Percentiles rank a stretch among this genome's conserved stretches.
Conservation (phyloP, 2,888 invertebrate species). For the Xestia sexstrigata region DNA sequence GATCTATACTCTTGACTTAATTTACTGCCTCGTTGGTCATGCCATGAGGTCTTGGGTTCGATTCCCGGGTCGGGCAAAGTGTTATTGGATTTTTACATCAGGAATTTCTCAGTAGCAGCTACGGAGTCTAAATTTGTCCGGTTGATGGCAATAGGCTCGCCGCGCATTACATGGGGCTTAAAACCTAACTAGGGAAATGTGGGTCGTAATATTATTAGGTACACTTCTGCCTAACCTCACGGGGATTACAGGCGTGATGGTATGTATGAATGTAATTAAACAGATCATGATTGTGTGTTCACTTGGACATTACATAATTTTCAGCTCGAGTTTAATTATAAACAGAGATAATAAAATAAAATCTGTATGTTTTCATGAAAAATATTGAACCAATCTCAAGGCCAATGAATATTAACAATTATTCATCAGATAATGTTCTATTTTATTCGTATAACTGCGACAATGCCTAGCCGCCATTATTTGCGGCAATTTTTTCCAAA, state of each 20-base stretch:
- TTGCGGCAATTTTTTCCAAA: conserved; percentile 54
- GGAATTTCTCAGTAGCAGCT: too few relatives aligned
- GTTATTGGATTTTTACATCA: too few relatives aligned
- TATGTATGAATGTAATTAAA: not conserved
- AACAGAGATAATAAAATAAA: not conserved
- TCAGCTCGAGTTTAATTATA: not conserved
- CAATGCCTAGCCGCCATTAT: conserved; percentile 50
- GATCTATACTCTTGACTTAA: not conserved
- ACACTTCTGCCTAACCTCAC: not conserved
- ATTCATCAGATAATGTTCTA: conserved; percentile 4
- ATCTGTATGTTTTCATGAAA: not conserved
- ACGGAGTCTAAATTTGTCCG: too few relatives aligned
- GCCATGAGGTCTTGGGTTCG: too few relatives aligned
- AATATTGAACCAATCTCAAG: conserved; percentile 1
- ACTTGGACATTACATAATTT: not conserved
- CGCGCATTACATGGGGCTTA: too few relatives aligned
- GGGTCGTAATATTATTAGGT: too few relatives aligned
- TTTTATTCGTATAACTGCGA: conserved; percentile 46
- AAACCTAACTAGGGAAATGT: too few relatives aligned
- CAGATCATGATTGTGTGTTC: not conserved
- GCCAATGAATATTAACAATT: not conserved
- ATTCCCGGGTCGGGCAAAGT: too few relatives aligned
- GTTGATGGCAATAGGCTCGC: too few relatives aligned
- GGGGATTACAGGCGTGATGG: not conserved
- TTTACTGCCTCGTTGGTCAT: too few relatives aligned